Evolutionary conservation across 2,888 invertebrate genomes (phyloP), one percentile per base, ranked within the genome.

Genomic region (Drosophila kuntzei): DNA sequence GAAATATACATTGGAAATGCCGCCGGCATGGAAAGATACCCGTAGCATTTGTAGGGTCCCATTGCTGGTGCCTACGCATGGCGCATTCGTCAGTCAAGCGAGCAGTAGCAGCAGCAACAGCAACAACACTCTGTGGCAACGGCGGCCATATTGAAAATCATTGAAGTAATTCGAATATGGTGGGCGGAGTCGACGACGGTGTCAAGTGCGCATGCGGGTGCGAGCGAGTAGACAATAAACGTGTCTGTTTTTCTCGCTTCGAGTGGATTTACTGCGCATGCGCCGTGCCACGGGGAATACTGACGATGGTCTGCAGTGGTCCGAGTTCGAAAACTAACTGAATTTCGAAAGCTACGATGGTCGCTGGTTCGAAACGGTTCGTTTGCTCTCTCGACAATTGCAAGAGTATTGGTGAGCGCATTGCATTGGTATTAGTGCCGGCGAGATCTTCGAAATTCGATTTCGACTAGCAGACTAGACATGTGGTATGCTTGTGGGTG

Each of bases 61-160:
- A 63, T 32, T 55, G 61, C 54, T 60, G 55, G 54, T 75, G 62
- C 59, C 66, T 67, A 59, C 58, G 83, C 80, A 80, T 81, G 75
- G 65, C 70, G 75, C 69, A 66, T 64, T 60, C 76, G 71, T 70
- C 68, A 68, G 58, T 58, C 65, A 29, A 71, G 67, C 73, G 66
- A 73, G 55, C 51, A 43, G 46, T 57, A 44, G 29, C 59, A 68
- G 49, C 76, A 76, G 43, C 57, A 70, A 41, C 69, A 71, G 39
- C 58, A 49, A 46, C 44, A 32, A 41, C 44, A 44, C 46, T 64
- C 53, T 62, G 37, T 54, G 47, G 51, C 53, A 46, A 53, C 70
- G 79, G 85, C 90, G 89, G 91, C 91, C 91, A 92, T 92, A 86
- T 91, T 92, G 91, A 90, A 92, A 90, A 86, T 90, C 90, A 92